Conservation (phyloP, 2,888 invertebrate species). For the Yponomeuta evonymella region DNA sequence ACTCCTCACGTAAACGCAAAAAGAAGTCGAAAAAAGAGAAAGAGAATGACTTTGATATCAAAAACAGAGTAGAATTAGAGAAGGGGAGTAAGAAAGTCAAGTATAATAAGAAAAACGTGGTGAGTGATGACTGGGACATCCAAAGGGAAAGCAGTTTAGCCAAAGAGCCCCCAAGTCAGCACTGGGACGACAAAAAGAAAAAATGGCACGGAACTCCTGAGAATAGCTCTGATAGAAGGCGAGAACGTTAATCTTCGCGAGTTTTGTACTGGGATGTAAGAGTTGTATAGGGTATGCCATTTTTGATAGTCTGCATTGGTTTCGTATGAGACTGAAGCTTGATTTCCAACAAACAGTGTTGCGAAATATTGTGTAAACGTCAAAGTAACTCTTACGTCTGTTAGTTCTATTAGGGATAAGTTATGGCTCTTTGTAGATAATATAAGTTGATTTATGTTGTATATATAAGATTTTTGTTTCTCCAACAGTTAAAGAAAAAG, state of each 20-base stretch:
- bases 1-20: constrained; percentile 24
- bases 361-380: too few species aligned
- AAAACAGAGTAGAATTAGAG: constrained; percentile 21
- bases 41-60: constrained; percentile 39
- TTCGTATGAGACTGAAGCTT: too few species aligned
- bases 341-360: too few species aligned
- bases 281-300: neutral
- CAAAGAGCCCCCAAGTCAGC: constrained; percentile 28
- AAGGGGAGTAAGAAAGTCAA: constrained; percentile 13
- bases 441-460: too few species aligned
- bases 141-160: constrained; percentile 26
- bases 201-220: constrained; percentile 16
- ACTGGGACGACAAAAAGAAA: constrained; percentile 33
- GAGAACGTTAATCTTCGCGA: neutral
- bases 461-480: too few species aligned
- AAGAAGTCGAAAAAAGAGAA: constrained; percentile 20
- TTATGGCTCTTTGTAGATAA: too few species aligned
- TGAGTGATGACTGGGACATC: constrained; percentile 28
- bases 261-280: neutral
- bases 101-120: neutral
- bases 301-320: neutral
- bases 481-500: too few species aligned
- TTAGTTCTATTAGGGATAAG: too few species aligned
- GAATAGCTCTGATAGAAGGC: constrained; percentile 1
- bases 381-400: too few species aligned